Base-by-base conservation (phyloP, 2,888 invertebrate species). In the Acleris cristana region DNA sequence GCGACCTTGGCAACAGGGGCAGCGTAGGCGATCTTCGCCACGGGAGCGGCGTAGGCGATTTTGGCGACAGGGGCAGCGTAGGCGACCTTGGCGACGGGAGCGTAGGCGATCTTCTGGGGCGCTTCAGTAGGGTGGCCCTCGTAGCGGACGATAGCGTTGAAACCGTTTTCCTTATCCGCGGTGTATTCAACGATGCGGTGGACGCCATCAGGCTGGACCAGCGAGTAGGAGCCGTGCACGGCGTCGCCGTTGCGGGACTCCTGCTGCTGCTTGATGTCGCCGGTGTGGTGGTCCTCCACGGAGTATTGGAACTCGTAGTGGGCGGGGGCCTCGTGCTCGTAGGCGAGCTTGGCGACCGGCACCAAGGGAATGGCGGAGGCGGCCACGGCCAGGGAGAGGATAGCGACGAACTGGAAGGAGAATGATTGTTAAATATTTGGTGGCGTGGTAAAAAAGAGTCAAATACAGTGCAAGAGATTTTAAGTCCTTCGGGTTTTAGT, bases 151-250 rank as follows among this genome's bases (percentile, higher is more conserved):
- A 74, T 63, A 57, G 81, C 80, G 73, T 79, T 80, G 77, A 81
- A 81, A 44, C 81, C 82, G 74, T 76, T 72, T 63, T 78, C 78
- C 73, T 79, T 78, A 74, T 79, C 71, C 60, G 78, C 74, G 75
- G 88, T 86, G 84, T 92, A 92, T 68, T 91, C 90, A 7, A 92
- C 92, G 70, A 92, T 86, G 71, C 92, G 88, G 74, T 80, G 84
- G 51, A 87, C 84, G 1, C 93, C 92, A 58, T 93, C 92, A 69
- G 92, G 91, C 69, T 93, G 92, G 49, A 93, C 81, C n/a, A 93
- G 85, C 5, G 92, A 90, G 85, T 93, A 92, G 34, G 86, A 89
- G 69, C 93, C 92, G 57, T 89, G 89, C 54, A 92, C 89, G 69
- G 76, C 80, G 75, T 93, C 89, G 4, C 92, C 92, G 70, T 79